Evolutionary conservation across 2,797 vertebrate genomes (phyloP), one percentile per base, ranked within the genome.

Genomic region (Perodicticus potto): DNA sequence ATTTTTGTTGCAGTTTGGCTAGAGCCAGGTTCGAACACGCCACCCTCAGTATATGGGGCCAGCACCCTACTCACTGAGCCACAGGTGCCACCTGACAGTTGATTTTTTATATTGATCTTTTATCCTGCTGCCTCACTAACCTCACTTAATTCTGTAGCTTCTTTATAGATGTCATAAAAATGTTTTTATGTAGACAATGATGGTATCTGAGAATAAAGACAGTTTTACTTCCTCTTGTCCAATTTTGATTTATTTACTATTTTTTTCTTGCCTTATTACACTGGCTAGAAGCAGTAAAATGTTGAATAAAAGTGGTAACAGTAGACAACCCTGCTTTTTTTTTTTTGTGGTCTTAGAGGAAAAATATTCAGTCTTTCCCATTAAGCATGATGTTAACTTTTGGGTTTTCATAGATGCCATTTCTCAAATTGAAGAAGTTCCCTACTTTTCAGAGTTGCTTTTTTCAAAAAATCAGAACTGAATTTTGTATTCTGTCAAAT

Each of bases 401-500:
- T 77, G 45, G 32, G 61, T 92, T 94, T 70, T 77, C 34, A 86
- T 37, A 82, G 67, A 67, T 19, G 65, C 25, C 37, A 19, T 86
- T 85, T 80, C 67, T 70, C 63, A 90, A 69, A 37, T 34, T 88
- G 67, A 94, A 93, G 59, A 91, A 61, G 34, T 88, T 91, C 19
- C n/a, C 49, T 67, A 45, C 37, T 87, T 83, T 77, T 12, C 45
- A 90, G n/a, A 95, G 27, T 67, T 90, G 16, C 9, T 78, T 95
- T 57, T 72, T 85, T 81, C 53, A 40, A 59, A 96, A 32, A 96
- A 27, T 88, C n/a, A 93, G 63, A 96, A 80, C 49, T 72, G 17
- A n/a, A 49, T 59, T 37, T 94, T 95, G 45, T 29, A 72, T 78
- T 89, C 49, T 92, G 43, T 83, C 57, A 59, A 73, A 74, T 86